Conservation (phyloP, 2,797 vertebrate species). For the Cacajao melanocephalus region DNA sequence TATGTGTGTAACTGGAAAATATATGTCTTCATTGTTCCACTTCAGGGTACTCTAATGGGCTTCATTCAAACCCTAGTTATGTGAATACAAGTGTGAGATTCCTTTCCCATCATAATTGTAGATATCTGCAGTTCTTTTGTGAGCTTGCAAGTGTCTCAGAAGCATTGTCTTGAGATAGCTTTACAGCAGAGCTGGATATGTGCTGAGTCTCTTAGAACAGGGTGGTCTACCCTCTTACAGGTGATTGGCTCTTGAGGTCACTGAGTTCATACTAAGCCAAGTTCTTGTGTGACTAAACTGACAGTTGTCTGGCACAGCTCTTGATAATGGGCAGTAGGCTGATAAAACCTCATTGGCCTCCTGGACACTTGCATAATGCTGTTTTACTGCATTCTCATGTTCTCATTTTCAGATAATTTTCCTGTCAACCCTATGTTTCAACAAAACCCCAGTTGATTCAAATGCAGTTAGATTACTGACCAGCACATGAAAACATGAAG, state of each 20-base stretch:
- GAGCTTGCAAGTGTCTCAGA: background rate
- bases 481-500: background rate
- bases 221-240: background rate
- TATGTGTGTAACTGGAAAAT: background rate
- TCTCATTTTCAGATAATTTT: background rate
- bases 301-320: background rate
- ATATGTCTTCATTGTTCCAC: background rate
- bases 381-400: background rate
- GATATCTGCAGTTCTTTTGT: background rate
- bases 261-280: background rate
- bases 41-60: background rate
- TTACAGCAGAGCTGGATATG: background rate
- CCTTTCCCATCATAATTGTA: background rate
- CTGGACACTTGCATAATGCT: background rate
- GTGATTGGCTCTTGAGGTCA: background rate
- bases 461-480: background rate
- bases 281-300: background rate
- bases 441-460: background rate
- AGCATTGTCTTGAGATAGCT: background rate
- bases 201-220: background rate
- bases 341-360: background rate
- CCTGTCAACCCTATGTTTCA: background rate
- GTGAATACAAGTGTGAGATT: background rate
- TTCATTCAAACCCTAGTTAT: background rate
- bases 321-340: background rate